Evolutionary conservation across 2,888 invertebrate genomes (phyloP).

Genomic region (Pollenia griseotomentosa): DNA sequence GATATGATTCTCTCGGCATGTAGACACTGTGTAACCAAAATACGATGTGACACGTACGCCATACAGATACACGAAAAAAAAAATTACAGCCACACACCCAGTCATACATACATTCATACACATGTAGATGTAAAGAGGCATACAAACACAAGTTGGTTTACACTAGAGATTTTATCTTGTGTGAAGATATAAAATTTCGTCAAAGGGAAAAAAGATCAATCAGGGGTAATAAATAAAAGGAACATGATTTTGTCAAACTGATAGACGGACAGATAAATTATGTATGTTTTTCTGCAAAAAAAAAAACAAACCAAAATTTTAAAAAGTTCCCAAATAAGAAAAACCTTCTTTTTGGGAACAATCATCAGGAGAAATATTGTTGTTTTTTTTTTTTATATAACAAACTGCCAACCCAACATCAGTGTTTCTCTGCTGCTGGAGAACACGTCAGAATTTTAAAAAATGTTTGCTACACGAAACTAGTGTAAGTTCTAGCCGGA

Average conservation of each 20-base stretch:
- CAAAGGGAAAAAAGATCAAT: constrained; percentile 41
- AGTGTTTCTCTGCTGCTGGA: too few species aligned
- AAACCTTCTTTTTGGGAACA: too few species aligned
- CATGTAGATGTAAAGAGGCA: background rate
- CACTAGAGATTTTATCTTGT: constrained; percentile 40
- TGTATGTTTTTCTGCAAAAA: background rate
- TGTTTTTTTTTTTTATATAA: too few species aligned
- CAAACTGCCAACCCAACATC: too few species aligned
- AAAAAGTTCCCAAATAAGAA: too few species aligned
- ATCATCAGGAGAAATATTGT: too few species aligned
- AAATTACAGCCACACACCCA: background rate
- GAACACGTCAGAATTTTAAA: too few species aligned
- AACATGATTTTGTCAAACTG: background rate
- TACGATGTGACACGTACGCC: constrained; percentile 47
- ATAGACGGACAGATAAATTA: constrained; percentile 16
- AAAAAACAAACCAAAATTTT: background rate
- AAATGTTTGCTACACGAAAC: too few species aligned
- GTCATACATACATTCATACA: background rate
- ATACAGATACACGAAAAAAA: background rate
- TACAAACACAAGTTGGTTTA: constrained; percentile 20
- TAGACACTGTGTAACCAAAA: constrained; percentile 48
- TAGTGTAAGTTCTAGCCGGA: too few species aligned
- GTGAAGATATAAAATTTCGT: constrained; percentile 13
- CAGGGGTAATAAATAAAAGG: constrained; percentile 6
- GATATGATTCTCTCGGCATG: background rate